Percentiles rank a stretch among this genome's conserved stretches.
These are phyloP conservation scores for Punctoribates punctum DNA, from an alignment of 2,888 invertebrate genomes.

Conservation along the genomic window DNA sequence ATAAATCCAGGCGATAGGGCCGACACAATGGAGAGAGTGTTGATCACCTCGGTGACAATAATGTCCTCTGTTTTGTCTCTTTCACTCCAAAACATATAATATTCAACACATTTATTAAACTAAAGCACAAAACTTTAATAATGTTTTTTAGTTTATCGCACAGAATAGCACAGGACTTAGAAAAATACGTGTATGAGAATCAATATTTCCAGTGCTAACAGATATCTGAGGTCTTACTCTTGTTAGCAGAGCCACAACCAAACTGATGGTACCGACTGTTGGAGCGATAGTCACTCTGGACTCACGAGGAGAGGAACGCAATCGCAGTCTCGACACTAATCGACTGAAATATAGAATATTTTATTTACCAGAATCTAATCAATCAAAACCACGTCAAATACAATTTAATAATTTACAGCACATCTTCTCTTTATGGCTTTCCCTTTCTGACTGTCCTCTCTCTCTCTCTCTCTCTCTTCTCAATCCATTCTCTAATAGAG, in stretches of 20 bases:
- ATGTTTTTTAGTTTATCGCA: not conserved
- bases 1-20: slow-evolving; percentile 12
- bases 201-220: too few relatives aligned
- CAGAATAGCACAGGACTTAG: not conserved
- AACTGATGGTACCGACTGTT: too few relatives aligned
- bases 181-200: too few relatives aligned
- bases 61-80: not conserved
- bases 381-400: slow-evolving; percentile 23
- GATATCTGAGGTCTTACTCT: too few relatives aligned
- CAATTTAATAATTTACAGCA: slow-evolving; percentile 32
- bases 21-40: slow-evolving; percentile 16
- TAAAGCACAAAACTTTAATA: too few relatives aligned
- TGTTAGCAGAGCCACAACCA: too few relatives aligned
- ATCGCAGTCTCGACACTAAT: not conserved
- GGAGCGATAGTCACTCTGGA: too few relatives aligned
- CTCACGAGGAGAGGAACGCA: not conserved
- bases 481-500: not conserved
- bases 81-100: not conserved
- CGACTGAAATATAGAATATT: slow-evolving; percentile 11
- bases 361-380: slow-evolving; percentile 13
- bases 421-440: not conserved
- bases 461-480: not conserved
- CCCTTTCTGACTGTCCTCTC: not conserved
- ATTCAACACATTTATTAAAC: not conserved
- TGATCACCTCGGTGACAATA: not conserved